Evolutionary conservation across 2,797 vertebrate genomes (phyloP), one percentile per base, ranked within the genome.

Genomic region (Pempheris klunzingeri): DNA sequence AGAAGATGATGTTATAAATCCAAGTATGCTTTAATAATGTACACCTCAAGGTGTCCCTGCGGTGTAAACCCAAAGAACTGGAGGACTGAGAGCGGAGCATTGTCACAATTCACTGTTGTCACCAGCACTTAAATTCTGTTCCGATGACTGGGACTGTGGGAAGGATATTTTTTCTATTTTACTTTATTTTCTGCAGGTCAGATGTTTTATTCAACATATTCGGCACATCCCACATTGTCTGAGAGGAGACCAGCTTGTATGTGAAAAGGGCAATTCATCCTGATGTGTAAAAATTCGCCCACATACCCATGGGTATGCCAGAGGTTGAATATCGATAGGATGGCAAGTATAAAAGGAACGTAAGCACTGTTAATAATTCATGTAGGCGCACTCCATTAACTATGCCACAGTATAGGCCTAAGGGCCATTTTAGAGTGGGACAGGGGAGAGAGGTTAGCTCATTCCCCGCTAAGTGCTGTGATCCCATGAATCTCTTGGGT

Each of bases 291-390:
- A 90, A 89, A 77, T 55, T 81, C 39, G 44, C 88, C 87, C 91
- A 92, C 82, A 79, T 78, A 86, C 87, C 84, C 78, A 86, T 84
- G 80, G 81, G 87, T 73, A 83, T 60, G 87, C 68, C 75, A 62
- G 84, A 77, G 83, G 80, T 85, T 88, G 86, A 88, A 90, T 84
- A 93, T 93, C 90, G 75, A 93, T 89, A 91, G 75, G 80, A 86
- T 91, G 84, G 85, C 72, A 81, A 89, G 88, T 77, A 91, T 89
- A 88, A 90, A 91, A 82, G 84, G 78, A 92, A 90, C 59, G 81
- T 87, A 93, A 92, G 89, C 88, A 87, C 63, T 79, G 86, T 92
- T 90, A 93, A 93, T 94, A 93, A 92, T 93, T 91, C 76, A 93
- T 93, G 83, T 76, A 85, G 87, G 84, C 78, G 36, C 87, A 87